Percentiles rank a stretch among this genome's conserved stretches.
Evolutionary conservation across 1,140 invertebrate species (phyloP).

Genomic region (Thalassaphorura encarpata): DNA sequence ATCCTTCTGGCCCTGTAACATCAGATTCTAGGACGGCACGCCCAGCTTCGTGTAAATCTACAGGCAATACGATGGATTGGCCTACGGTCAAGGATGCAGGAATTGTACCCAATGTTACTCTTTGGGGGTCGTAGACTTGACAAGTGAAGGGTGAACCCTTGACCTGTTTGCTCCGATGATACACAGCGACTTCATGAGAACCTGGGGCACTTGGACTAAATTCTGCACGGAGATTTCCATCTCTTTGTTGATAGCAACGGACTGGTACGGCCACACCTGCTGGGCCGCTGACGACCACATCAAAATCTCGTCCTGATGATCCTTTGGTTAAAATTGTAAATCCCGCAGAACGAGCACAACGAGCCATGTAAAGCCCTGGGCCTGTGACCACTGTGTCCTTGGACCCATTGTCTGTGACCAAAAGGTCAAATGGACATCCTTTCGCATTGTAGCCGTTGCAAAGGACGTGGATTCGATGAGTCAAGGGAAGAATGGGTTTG

Average conservation of each 20-base stretch:
- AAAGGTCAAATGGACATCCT: conserved; percentile 38
- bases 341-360: conserved; percentile 25
- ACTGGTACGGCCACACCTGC: conserved; percentile 83
- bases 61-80: conserved; percentile 76
- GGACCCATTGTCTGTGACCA: conserved; percentile 34
- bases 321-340: conserved; percentile 40
- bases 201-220: conserved; percentile 66
- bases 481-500: conserved; percentile 65
- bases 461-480: conserved; percentile 66
- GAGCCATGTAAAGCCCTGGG: conserved; percentile 24
- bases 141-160: conserved; percentile 93
- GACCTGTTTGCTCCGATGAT: conserved; percentile 81
- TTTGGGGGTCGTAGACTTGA: conserved; percentile 81
- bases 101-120: conserved; percentile 25
- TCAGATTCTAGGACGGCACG: conserved; percentile 80
- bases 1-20: conserved; percentile 77
- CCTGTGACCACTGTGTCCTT: conserved; percentile 35
- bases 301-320: conserved; percentile 73
- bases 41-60: conserved; percentile 76
- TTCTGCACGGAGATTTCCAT: conserved; percentile 82
- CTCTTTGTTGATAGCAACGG: conserved; percentile 88
- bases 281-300: conserved; percentile 77
- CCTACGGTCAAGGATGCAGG: conserved; percentile 58
- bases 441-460: conserved; percentile 62
- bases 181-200: conserved; percentile 70